Conservation (phyloP, 2,888 invertebrate genomes). For the Osedax fenrisi region DNA sequence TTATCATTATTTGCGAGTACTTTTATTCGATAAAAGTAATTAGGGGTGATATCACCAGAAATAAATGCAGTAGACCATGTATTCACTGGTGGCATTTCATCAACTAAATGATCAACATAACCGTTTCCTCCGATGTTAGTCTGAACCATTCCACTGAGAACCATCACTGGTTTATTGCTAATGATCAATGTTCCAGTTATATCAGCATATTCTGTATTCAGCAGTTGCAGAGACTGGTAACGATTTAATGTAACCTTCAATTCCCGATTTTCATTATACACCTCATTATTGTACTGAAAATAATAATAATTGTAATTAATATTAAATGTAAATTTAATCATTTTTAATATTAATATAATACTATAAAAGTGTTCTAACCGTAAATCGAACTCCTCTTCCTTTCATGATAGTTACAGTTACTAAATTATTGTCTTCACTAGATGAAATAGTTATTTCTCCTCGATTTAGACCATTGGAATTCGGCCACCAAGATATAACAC, state of each 20-base stretch:
- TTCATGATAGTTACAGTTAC: neutral
- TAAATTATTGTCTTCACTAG: neutral
- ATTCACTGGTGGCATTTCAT: neutral
- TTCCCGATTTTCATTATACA: neutral
- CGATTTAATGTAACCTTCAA: neutral
- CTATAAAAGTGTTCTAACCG: too few species aligned
- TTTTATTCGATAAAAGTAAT: neutral
- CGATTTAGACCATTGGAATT: neutral
- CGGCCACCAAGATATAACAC: neutral
- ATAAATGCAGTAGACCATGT: neutral
- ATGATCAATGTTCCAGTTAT: neutral
- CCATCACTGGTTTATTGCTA: neutral
- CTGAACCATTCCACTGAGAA: neutral
- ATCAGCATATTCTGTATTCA: neutral
- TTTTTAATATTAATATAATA: too few species aligned
- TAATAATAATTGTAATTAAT: too few species aligned
- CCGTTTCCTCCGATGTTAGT: neutral
- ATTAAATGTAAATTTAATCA: too few species aligned
- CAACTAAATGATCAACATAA: neutral
- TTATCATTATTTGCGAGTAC: neutral
- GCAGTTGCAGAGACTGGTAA: neutral
- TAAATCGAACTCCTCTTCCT: neutral
- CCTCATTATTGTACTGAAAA: neutral
- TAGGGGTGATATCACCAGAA: neutral
- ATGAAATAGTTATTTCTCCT: neutral